phyloP scores from a whole-genome alignment of 2,888 invertebrate genomes.

The Mimumesa dahlbomi region DNA sequence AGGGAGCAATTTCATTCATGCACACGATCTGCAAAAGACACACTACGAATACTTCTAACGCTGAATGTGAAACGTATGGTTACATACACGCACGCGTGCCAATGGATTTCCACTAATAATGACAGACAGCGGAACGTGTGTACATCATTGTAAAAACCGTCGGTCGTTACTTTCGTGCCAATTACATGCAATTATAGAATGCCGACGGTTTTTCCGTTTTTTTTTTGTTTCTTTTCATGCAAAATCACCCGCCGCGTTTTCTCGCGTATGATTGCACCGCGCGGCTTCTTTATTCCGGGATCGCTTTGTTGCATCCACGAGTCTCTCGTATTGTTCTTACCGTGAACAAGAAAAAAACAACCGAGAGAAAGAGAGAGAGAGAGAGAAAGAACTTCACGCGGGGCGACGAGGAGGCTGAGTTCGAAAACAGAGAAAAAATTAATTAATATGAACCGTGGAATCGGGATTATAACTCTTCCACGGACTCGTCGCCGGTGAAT shows the following conservation, averaged over 20 bases:
- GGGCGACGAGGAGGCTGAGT: slow-evolving; percentile 13
- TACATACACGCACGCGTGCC: slow-evolving; percentile 13
- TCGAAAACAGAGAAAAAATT: too few relatives aligned
- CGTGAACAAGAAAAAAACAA: too few relatives aligned
- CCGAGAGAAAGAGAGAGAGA: too few relatives aligned
- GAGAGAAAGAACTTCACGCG: slow-evolving; percentile 23
- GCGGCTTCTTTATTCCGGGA: slow-evolving; percentile 39
- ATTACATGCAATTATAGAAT: slow-evolving; percentile 68
- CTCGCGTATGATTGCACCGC: slow-evolving; percentile 27
- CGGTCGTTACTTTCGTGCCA: slow-evolving; percentile 65
- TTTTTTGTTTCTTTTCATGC: too few relatives aligned
- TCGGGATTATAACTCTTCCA: slow-evolving; percentile 38
- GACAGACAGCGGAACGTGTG: neutral
- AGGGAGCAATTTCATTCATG: slow-evolving; percentile 50
- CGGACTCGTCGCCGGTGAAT: slow-evolving; percentile 30
- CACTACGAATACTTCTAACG: slow-evolving; percentile 1
- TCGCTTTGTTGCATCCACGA: slow-evolving; percentile 13
- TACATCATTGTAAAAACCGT: slow-evolving; percentile 8
- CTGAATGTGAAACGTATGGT: slow-evolving; percentile 26
- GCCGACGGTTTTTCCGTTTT: slow-evolving; percentile 42
- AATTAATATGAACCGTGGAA: slow-evolving; percentile 40
- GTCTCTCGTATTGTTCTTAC: slow-evolving; percentile 49
- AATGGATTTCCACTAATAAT: slow-evolving; percentile 12
- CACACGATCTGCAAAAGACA: slow-evolving; percentile 8
- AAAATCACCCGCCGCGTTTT: slow-evolving; percentile 47